Percentiles rank a stretch among this genome's conserved stretches.
These are phyloP conservation scores for Gari tellinella DNA, from an alignment of 2,888 invertebrate species.

Conservation along the genomic window DNA sequence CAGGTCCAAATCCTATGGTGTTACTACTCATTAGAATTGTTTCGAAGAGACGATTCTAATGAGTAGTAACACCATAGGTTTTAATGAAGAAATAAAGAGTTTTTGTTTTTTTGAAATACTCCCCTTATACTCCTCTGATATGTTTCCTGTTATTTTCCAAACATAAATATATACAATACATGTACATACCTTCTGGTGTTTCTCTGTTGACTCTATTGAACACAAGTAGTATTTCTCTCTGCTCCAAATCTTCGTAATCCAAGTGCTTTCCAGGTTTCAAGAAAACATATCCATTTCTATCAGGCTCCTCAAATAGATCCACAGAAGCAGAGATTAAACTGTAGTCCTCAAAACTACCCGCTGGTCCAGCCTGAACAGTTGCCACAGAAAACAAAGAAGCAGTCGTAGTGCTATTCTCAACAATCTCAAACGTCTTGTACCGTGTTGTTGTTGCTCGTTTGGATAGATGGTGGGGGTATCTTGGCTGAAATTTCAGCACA, in stretches of 20 bases:
- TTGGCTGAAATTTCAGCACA: slow-evolving; percentile 47
- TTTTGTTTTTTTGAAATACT: no score
- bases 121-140: no score
- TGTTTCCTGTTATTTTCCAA: no score
- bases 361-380: slow-evolving; percentile 42
- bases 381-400: slow-evolving; percentile 58
- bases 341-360: slow-evolving; percentile 55
- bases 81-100: no score
- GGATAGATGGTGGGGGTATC: slow-evolving; percentile 48
- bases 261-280: slow-evolving; percentile 58
- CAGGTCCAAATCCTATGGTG: no score
- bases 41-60: no score
- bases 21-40: no score
- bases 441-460: slow-evolving; percentile 59
- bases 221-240: slow-evolving; percentile 67
- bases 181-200: slow-evolving; percentile 65
- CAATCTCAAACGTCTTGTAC: slow-evolving; percentile 55
- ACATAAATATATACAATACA: no score
- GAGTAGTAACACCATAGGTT: no score
- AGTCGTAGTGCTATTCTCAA: slow-evolving; percentile 62
- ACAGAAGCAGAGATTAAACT: slow-evolving; percentile 51
- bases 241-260: slow-evolving; percentile 90
- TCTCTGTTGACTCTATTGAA: slow-evolving; percentile 66
- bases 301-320: slow-evolving; percentile 55
- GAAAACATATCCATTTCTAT: slow-evolving; percentile 65